Base-by-base conservation (phyloP, 2,888 invertebrate species). In the Eumerus sabulonum region DNA sequence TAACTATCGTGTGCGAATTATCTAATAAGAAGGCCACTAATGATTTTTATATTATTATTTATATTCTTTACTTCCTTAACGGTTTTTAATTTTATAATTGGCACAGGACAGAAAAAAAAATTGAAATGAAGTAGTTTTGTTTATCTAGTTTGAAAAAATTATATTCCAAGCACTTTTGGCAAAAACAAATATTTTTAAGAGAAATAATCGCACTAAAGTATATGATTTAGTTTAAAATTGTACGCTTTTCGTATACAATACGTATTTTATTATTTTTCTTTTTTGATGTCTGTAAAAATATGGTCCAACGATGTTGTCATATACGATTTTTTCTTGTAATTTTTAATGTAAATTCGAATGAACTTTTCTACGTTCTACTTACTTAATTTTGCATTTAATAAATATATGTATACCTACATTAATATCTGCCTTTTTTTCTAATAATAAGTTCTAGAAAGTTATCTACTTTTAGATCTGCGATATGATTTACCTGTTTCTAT, bases 401-500 rank as follows among this genome's bases (percentile, higher is more conserved):
- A n/a, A n/a, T n/a, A n/a, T n/a, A n/a, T n/a, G n/a, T n/a, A n/a
- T n/a, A n/a, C n/a, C n/a, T n/a, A n/a, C n/a, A n/a, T n/a, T n/a
- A n/a, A n/a, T n/a, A n/a, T n/a, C n/a, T 18, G 68, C 63, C 40
- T 18, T 19, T 44, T 66, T 16, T 35, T 48, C 38, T 16, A 44
- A n/a, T 40, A 44, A 50, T 67, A 66, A 59, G 68, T 50, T 79
- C 64, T 54, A 48, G 68, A 74, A 72, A 74, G 38, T 44, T 4
- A 27, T 27, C 27, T 27, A 27, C 27, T 64, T 57, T 64, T 74
- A 74, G 60, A 12, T 50, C 53, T 74, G 74, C 79, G 79, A 79
- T 79, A 79, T 79, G 79, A 64, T 79, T 74, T 64, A 74, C 74
- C 79, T 79, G 67, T 62, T 54, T 79, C 73, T 79, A 79, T 79